Base-by-base conservation (phyloP, 2,797 vertebrate genomes). In the Mormyrops attenuatus region DNA sequence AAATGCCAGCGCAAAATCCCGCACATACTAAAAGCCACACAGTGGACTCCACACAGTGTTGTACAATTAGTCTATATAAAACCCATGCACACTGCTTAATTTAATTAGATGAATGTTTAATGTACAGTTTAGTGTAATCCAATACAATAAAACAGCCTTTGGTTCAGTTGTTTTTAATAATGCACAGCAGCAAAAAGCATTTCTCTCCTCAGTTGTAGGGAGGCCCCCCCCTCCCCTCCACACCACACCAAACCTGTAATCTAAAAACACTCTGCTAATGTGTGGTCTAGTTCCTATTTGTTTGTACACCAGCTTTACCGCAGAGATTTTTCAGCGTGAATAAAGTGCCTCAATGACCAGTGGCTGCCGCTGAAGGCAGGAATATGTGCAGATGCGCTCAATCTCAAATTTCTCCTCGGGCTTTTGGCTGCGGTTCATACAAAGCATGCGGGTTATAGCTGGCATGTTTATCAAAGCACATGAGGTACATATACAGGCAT, bases 271-370 rank as follows among this genome's bases (percentile, higher is more conserved):
- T 63, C n/a, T 85, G 66, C 73, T 89, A 49, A 85, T 89, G 80
- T 89, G 77, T 85, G 88, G 88, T 89, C 55, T 49, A 85, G 5
- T 50, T 89, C 88, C 38, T 66, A 82, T 89, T 89, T 85, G 41
- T 89, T 85, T 30, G 47, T 63, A 49, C 88, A 47, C 53, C 50
- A 63, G 80, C 55, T 77, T 84, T 63, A 49, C 52, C 80, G 22
- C 53, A 26, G 53, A 26, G n/a, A 47, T 15, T 88, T 57, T 44
- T 34, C 52, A 60, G 13, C 41, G 44, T n/a, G 55, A 53, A 84
- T n/a, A 30, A 15, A 44, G 52, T 57, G 11, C 52, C 34, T 53
- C 17, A 73, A 84, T 82, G 69, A 41, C 86, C 26, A 55, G 52
- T 55, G 30, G 13, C 17, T 34, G 26, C 80, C 22, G 41, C n/a